Evolutionary conservation across 1,140 invertebrate species (phyloP), one percentile per base, ranked within the genome.

Genomic region (Macrostomum lignano): DNA sequence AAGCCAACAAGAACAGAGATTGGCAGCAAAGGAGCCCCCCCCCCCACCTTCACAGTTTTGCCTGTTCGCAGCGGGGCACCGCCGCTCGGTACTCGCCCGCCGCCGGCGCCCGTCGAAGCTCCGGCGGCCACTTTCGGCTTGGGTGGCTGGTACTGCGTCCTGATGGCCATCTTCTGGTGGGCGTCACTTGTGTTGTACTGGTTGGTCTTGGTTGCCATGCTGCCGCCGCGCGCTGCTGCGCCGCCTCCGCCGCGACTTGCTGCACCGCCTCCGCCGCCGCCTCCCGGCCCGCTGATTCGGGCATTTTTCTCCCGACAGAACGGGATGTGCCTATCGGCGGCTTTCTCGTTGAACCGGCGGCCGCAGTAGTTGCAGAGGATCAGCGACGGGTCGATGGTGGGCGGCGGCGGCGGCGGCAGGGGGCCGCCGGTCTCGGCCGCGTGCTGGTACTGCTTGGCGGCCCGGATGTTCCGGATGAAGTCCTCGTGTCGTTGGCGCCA

Each of bases 241-340:
- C n/a, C n/a, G n/a, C n/a, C n/a, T n/a, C n/a, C n/a, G n/a, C n/a
- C n/a, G n/a, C n/a, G n/a, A n/a, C n/a, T n/a, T n/a, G n/a, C n/a
- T n/a, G n/a, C n/a, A n/a, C n/a, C n/a, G n/a, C n/a, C n/a, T n/a
- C n/a, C n/a, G n/a, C n/a, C n/a, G n/a, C n/a, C n/a, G n/a, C n/a
- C n/a, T n/a, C n/a, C n/a, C n/a, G n/a, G n/a, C n/a, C n/a, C n/a
- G n/a, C n/a, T n/a, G n/a, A n/a, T n/a, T n/a, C n/a, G n/a, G n/a
- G 9, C 4, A 28, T 28, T 5, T 5, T 28, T 5, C 46, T 82
- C 74, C 46, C 71, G 72, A 55, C 81, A 91, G 69, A 75, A 86
- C 29, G 71, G 69, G 29, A 82, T 75, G 55, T 88, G 81, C 1
- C 79, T 64, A 38, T 84, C 77, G 43, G 71, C 82, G 0, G 81